phyloP scores from a whole-genome alignment of 1,140 invertebrate species.

The Grapholita molesta region DNA sequence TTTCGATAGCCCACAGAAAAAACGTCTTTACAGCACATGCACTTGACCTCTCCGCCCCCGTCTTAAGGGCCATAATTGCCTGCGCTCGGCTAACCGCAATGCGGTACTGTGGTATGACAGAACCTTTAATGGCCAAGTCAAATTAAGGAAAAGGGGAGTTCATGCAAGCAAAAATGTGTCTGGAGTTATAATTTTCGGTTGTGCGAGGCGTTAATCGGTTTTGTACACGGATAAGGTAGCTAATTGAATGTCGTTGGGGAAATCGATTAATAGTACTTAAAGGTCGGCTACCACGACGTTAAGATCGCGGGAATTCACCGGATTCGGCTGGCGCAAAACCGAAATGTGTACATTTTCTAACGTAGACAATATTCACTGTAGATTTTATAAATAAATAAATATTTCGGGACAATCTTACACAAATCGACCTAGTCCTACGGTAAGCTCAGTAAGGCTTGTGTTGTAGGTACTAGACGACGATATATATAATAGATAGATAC shows the following conservation, averaged over 20 bases:
- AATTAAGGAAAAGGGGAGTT: constrained; percentile 1
- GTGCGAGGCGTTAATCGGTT: constrained; percentile 6
- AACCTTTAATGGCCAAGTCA: constrained; percentile 6
- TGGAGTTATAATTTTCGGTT: not conserved
- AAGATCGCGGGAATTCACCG: too few relatives aligned
- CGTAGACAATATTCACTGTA: too few relatives aligned
- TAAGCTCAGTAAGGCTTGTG: too few relatives aligned
- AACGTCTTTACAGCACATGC: not conserved
- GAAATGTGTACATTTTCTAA: too few relatives aligned
- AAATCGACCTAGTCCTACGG: too few relatives aligned
- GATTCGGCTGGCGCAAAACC: too few relatives aligned
- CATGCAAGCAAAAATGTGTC: constrained; percentile 8
- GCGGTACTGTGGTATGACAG: constrained; percentile 15
- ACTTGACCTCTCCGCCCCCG: not conserved
- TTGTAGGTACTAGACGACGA: too few relatives aligned
- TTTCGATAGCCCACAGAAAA: not conserved
- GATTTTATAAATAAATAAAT: too few relatives aligned
- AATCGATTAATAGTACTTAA: too few relatives aligned
- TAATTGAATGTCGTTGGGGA: not conserved
- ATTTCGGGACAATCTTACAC: too few relatives aligned
- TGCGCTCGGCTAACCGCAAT: not conserved
- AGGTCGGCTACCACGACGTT: too few relatives aligned
- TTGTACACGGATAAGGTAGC: not conserved
- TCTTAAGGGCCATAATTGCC: not conserved
- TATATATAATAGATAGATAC: too few relatives aligned